Evolutionary conservation across 2,113 vertebrate species (phyloP), one percentile per base, ranked within the genome.

Genomic region (Ibidorhyncha struthersii): DNA sequence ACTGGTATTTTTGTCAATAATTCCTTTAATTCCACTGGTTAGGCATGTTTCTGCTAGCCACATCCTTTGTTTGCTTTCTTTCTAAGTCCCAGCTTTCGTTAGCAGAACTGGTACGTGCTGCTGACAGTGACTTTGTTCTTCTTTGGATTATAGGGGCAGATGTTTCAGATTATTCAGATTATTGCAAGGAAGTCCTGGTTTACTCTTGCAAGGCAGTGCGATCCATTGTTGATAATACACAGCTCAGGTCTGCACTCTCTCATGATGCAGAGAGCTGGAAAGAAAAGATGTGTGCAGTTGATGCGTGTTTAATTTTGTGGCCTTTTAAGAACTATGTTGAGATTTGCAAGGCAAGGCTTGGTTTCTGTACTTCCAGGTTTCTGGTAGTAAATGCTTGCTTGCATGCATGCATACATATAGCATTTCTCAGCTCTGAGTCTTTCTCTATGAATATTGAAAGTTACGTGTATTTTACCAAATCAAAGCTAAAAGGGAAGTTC

Each of bases 71-170:
- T 40, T 89, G 58, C 76, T 90, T 93, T 89, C 49, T 93, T 93
- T 93, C 95, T 53, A 89, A 90, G 90, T 82, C 56, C 41, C 49
- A 74, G 13, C 79, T 92, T 86, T 94, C 85, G 71, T 43, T 92
- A 88, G 78, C 85, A 95, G 55, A 91, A 63, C 49, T 77, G 73
- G 50, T 77, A 82, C 12, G 12, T 86, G 86, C 45, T 34, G 43
- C 45, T 59, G 55, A 94, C 63, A 41, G 80, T 97, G 82, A 79
- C 69, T 56, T 84, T 61, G 16, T 27, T 58, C 50, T 77, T 43
- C 74, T 86, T 89, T 56, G 77, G 71, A 81, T 93, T 95, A 91
- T 94, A 90, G 15, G 27, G 34, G 69, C 59, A 84, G 74, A 82
- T 66, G 20, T 65, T 78, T n/a, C n/a, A n/a, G n/a, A n/a, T n/a